Conservation (phyloP, 1,140 invertebrate species). For the Plectus sambesii region DNA sequence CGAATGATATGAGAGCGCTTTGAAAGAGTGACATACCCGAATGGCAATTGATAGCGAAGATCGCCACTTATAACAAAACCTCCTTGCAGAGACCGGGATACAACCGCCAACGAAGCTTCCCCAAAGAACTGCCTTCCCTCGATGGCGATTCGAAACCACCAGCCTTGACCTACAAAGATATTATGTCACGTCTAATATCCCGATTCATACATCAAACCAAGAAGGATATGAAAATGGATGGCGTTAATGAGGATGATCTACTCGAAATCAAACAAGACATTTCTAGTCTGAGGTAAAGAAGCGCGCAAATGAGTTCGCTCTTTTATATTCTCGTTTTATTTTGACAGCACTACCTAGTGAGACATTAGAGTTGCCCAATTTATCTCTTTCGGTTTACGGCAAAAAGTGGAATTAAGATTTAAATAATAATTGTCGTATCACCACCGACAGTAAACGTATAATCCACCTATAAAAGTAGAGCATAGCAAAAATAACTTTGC, state of each 20-base stretch:
- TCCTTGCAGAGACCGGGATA: conserved; percentile 40
- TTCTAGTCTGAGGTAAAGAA: conserved; percentile 51
- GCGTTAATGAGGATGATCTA: conserved; percentile 55
- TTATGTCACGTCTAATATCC: conserved; percentile 53
- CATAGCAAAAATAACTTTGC: neutral
- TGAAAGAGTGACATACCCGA: too few species aligned
- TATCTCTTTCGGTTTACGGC: too few species aligned
- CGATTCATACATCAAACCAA: conserved; percentile 48
- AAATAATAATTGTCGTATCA: too few species aligned
- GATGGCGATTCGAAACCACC: conserved; percentile 5
- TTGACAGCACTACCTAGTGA: too few species aligned
- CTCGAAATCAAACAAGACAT: conserved; percentile 56
- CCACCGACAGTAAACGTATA: too few species aligned
- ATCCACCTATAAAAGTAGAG: too few species aligned
- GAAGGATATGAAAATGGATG: conserved; percentile 53
- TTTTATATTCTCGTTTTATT: conserved; percentile 1
- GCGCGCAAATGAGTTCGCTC: neutral
- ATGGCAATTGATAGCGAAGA: too few species aligned
- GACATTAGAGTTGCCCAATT: neutral
- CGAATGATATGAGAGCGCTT: too few species aligned
- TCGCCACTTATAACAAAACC: too few species aligned
- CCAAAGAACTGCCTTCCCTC: conserved; percentile 29
- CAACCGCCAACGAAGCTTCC: conserved; percentile 32
- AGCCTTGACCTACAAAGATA: conserved; percentile 47
- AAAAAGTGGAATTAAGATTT: too few species aligned